Percentiles rank a stretch among this genome's conserved stretches.
Evolutionary conservation across 1,140 invertebrate species (phyloP).

Genomic region (Anastrepha obliqua): DNA sequence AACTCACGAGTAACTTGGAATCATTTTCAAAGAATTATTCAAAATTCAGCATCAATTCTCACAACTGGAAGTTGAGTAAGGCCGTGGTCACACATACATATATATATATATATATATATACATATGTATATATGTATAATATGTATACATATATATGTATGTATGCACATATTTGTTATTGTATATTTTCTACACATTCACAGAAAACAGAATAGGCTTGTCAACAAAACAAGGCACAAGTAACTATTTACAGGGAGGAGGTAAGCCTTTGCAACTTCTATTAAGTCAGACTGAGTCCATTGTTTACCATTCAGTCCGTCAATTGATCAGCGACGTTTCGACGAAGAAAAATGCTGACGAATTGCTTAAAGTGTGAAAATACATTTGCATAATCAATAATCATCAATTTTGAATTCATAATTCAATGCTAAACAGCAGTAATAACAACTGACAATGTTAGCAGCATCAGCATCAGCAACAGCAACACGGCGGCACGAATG

Average conservation of each 20-base stretch:
- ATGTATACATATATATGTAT: too few relatives aligned
- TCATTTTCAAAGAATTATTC: too few relatives aligned
- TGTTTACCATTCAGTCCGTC: conserved; percentile 22
- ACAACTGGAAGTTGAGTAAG: too few relatives aligned
- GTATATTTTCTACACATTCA: neutral
- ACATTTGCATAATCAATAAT: conserved; percentile 58
- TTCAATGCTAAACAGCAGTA: conserved; percentile 55
- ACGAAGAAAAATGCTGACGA: conserved; percentile 35
- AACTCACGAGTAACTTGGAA: too few relatives aligned
- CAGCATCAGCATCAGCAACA: conserved; percentile 12
- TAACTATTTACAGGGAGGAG: neutral
- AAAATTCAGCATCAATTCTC: too few relatives aligned
- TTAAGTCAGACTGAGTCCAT: neutral
- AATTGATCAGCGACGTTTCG: conserved; percentile 21
- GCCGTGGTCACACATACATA: too few relatives aligned
- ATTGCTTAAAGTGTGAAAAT: conserved; percentile 56
- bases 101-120: too few relatives aligned
- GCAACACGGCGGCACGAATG: neutral
- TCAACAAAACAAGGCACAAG: too few relatives aligned
- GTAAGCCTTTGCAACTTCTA: neutral
- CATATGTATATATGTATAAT: too few relatives aligned
- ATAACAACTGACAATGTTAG: neutral
- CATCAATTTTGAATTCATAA: conserved; percentile 54
- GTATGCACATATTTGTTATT: neutral
- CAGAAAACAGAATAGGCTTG: too few relatives aligned